A percentile compares a stretch with the other conserved stretches of the same genome.
These are phyloP conservation scores for Manacus vitellinus DNA, from an alignment of 2,113 vertebrate genomes.

Conservation along the genomic window DNA sequence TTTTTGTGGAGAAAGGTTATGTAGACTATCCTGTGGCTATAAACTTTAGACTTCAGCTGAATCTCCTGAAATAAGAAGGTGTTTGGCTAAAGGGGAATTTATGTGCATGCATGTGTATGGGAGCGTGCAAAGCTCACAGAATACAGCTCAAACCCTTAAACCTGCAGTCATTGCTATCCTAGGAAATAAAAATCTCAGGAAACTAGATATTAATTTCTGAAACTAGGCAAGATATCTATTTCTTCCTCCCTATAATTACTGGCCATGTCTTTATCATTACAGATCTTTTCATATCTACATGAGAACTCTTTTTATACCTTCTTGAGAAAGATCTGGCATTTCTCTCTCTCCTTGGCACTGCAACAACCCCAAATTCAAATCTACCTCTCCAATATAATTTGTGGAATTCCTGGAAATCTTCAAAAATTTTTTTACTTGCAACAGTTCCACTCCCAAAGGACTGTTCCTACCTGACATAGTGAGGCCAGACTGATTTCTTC, in stretches of 20 bases:
- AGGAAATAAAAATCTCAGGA: not conserved
- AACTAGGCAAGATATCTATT: not conserved
- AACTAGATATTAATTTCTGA: not conserved
- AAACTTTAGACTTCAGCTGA: not conserved
- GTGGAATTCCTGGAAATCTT: not conserved
- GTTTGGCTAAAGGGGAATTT: not conserved
- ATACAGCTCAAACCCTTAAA: not conserved
- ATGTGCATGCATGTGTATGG: not conserved
- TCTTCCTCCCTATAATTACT: not conserved
- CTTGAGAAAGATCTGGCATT: not conserved
- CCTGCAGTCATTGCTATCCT: not conserved
- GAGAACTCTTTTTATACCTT: not conserved
- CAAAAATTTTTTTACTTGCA: not conserved
- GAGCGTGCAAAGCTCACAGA: not conserved
- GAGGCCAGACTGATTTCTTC: not conserved
- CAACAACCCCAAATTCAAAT: not conserved
- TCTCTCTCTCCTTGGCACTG: not conserved
- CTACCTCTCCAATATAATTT: not conserved
- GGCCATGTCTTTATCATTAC: accelerated
- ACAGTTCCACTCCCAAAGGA: not conserved
- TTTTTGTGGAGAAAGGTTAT: not conserved
- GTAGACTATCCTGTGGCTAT: not conserved
- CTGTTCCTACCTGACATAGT: too few relatives aligned
- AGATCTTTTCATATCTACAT: not conserved
- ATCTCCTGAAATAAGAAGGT: not conserved